Evolutionary conservation across 2,888 invertebrate species (phyloP).

Genomic region (Nymphalis polychloros): DNA sequence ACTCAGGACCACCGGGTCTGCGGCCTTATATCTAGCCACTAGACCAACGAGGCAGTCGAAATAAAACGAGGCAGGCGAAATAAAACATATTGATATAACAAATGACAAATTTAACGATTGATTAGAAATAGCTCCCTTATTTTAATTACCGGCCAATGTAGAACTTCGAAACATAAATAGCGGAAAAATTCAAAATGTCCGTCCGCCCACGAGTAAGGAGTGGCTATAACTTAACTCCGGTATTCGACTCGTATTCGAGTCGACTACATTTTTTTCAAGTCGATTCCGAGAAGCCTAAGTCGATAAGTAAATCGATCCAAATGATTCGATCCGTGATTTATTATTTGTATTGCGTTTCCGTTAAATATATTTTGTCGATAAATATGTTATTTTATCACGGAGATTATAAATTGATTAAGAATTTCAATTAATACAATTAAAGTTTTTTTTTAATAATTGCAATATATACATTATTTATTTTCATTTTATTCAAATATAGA

Average conservation of each 20-base stretch:
- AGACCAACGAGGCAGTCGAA: too few species aligned
- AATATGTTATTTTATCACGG: not conserved
- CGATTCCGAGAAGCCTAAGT: constrained; percentile 9
- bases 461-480: not conserved
- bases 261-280: constrained; percentile 7
- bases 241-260: constrained; percentile 12
- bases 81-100: not conserved
- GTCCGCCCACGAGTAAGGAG: constrained; percentile 14
- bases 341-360: not conserved
- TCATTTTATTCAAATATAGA: not conserved
- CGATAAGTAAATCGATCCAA: constrained; percentile 10
- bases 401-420: not conserved
- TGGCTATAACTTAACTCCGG: constrained; percentile 19
- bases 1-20: too few species aligned
- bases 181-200: constrained; percentile 18
- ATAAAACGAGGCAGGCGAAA: too few species aligned
- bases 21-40: too few species aligned
- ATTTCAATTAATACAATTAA: too few species aligned
- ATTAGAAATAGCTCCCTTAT: not conserved
- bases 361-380: constrained; percentile 5
- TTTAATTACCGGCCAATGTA: not conserved
- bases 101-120: not conserved
- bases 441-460: not conserved
- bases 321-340: constrained; percentile 7
- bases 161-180: constrained; percentile 1